These are phyloP conservation scores for Zaprionus kolodkinae DNA, from an alignment of 1,140 invertebrate species.

Conservation along the genomic window DNA sequence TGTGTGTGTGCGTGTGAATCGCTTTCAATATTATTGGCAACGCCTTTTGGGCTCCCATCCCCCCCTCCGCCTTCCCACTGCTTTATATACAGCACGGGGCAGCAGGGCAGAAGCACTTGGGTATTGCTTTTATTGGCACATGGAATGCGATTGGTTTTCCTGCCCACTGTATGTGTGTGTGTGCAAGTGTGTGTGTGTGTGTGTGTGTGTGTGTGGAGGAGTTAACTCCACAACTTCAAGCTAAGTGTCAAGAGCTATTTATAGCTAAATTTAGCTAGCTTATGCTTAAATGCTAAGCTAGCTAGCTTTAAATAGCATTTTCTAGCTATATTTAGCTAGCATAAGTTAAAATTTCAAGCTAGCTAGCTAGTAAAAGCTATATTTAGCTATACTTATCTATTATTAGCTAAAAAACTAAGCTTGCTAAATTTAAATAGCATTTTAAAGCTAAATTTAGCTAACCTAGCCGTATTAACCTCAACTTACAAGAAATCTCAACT, in stretches of 20 bases:
- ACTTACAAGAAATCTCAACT: too few relatives aligned
- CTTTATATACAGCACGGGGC: conserved; percentile 16
- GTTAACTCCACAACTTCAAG: conserved; percentile 6
- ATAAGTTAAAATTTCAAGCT: neutral
- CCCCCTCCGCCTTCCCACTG: neutral
- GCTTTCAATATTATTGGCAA: conserved; percentile 57
- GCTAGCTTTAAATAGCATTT: neutral
- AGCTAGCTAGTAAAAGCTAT: too few relatives aligned
- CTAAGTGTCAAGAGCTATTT: neutral
- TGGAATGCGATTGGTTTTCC: conserved; percentile 50
- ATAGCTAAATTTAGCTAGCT: neutral
- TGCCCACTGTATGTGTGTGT: neutral
- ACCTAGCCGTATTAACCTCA: too few relatives aligned
- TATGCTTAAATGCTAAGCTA: neutral
- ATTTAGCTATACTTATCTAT: too few relatives aligned
- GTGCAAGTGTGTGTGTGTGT: conserved; percentile 12
- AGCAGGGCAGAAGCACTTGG: conserved; percentile 14
- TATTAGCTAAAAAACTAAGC: too few relatives aligned
- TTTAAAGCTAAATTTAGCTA: neutral
- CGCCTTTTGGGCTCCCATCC: conserved; percentile 26
- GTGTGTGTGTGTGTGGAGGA: conserved; percentile 10
- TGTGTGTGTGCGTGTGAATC: conserved; percentile 31
- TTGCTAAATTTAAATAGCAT: neutral
- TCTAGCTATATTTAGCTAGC: neutral
- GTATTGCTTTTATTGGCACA: conserved; percentile 45